Base-by-base conservation (phyloP, 92 coral and sea anemone species). In the Zoanthus gigantus region DNA sequence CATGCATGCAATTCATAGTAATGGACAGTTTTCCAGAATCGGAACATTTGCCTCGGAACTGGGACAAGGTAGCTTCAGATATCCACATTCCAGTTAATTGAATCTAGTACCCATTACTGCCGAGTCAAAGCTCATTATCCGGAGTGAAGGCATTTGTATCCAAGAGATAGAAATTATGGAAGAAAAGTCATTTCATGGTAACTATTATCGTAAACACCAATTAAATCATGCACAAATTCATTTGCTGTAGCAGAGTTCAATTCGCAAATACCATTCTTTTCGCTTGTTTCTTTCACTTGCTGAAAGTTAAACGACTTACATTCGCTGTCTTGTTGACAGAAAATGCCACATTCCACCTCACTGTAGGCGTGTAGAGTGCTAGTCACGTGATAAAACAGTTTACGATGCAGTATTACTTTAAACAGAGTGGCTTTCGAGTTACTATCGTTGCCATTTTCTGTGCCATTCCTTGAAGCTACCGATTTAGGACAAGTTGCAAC, bases 271-370 rank as follows among this genome's bases (percentile, higher is more conserved):
- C 83, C 18, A 14, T 15, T 18, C 45, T 5, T 13, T 12, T 11
- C 47, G 9, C 13, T 34, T 52, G 13, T 7, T 0, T 23, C 31
- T 6, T 13, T 6, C 23, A 5, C 12, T 16, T 10, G 2, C 14
- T 30, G 68, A 31, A 48, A 77, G 48, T 77, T 77, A 34, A 77
- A 77, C 32, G 83, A 77, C 47, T 15, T 9, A 9, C 83, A 77
- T 56, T 45, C 68, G 9, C 17, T 23, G 37, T 31, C 28, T 45
- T 68, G 83, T 31, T 53, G 71, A 30, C 83, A 77, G n/a, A 77
- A 7, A 2, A 63, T 18, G 6, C 48, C 83, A 28, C 83, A 77
- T 18, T 77, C 83, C 15, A 77, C 46, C 71, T 77, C 83, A 68
- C 83, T 77, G 5, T 77, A 28, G 7, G 60, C 68, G 4, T 77